Percentiles rank a stretch among this genome's conserved stretches.
phyloP scores from a whole-genome alignment of 2,888 invertebrate species.

The Pterostichus niger region DNA sequence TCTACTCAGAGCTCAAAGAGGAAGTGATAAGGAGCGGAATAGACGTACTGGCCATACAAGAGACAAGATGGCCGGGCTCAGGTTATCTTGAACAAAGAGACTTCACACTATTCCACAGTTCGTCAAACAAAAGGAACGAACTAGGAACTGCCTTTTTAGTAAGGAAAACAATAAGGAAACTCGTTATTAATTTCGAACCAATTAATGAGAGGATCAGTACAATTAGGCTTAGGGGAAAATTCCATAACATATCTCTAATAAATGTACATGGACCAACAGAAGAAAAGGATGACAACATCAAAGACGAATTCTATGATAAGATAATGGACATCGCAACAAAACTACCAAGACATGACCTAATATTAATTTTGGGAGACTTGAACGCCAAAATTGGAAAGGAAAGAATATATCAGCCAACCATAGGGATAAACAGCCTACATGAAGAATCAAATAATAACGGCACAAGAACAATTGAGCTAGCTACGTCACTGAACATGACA shows the following conservation, averaged over 20 bases:
- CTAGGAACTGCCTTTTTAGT: no score
- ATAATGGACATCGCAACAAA: slow-evolving; percentile 21
- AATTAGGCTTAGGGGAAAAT: no score
- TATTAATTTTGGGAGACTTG: slow-evolving; percentile 16
- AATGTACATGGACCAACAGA: slow-evolving; percentile 26
- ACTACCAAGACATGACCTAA: slow-evolving; percentile 10
- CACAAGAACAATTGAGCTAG: slow-evolving; percentile 7
- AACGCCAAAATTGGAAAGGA: slow-evolving; percentile 36
- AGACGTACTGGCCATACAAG: slow-evolving; percentile 30
- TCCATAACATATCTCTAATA: no score
- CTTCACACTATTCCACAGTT: slow-evolving; percentile 26
- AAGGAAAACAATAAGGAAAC: slow-evolving; percentile 22
- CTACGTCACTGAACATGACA: slow-evolving; percentile 24
- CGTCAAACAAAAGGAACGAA: slow-evolving; percentile 27
- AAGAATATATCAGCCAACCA: slow-evolving; percentile 19
- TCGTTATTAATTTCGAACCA: slow-evolving; percentile 34
- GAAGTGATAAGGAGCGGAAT: slow-evolving; percentile 25
- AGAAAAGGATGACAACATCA: slow-evolving; percentile 15
- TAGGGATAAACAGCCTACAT: slow-evolving; percentile 28
- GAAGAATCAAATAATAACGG: slow-evolving; percentile 36
- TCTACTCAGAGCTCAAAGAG: slow-evolving; percentile 37
- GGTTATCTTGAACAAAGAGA: slow-evolving; percentile 25
- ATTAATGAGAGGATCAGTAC: slow-evolving; percentile 30
- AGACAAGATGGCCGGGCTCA: slow-evolving; percentile 27
- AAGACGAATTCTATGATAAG: slow-evolving; percentile 24